Evolutionary conservation across 2,888 invertebrate genomes (phyloP), one percentile per base, ranked within the genome.

Genomic region (Furcula furcula): DNA sequence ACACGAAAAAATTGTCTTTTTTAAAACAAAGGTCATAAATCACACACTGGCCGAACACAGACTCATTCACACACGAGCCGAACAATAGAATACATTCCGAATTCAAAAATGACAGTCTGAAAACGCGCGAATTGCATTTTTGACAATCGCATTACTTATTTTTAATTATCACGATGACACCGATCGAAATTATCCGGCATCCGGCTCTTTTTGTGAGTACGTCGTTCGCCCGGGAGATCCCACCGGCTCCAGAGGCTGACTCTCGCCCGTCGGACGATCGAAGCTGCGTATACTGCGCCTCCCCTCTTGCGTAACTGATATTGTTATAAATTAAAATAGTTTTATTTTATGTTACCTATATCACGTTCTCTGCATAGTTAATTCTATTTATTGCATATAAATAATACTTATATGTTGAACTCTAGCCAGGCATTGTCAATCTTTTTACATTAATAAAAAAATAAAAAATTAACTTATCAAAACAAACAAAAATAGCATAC

Each of bases 261-360:
- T 84, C 81, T 61, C 63, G 68, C 65, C 61, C 65, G 70, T 40
- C 50, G 49, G 62, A 43, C 66, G 65, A 67, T 84, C 68, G 87
- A 79, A 85, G 84, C 83, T 79, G 54, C 84, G 57, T 82, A 83
- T 43, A 55, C 65, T 71, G 72, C 66, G 49, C 62, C 71, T 74
- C 76, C 77, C 78, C 84, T 81, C 85, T 87, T 87, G 87, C 87
- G 86, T 87, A 87, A 87, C 85, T 77, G 54, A 61, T 54, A 78
- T 76, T 76, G 72, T 75, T 70, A 53, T 56, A 65, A 68, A 70
- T 69, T 70, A 54, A 62, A 31, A 63, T 38, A 36, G 34, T 40
- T 35, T 52, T 57, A 58, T 54, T n/a, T n/a, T 49, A 46, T 32
- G 26, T 46, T 40, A 31, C 28, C n/a, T n/a, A n/a, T n/a, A n/a